Base-by-base conservation (phyloP, 1,140 invertebrate species). In the Helicoverpa armigera region DNA sequence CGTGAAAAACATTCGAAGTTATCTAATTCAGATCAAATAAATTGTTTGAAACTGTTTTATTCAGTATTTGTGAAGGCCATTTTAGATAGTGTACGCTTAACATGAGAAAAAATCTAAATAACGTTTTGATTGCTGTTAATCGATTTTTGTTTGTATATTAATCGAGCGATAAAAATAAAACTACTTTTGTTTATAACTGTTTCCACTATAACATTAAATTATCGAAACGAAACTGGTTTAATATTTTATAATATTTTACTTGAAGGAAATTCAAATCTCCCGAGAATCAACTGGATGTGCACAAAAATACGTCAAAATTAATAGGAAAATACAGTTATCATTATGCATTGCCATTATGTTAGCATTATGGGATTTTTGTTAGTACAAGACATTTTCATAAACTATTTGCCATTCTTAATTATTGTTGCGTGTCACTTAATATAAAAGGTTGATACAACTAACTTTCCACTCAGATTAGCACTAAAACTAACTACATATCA, bases 1-100 rank as follows among this genome's bases (percentile, higher is more conserved):
- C 4, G 10, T 31, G 29, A 18, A 74, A 70, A 23, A 13, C 43
- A 74, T 31, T 29, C 18, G 18, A 48, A 18, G 29, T 74, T 74
- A 74, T 74, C 72, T 74, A 43, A 60, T 60, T 74, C 35, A 67
- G n/a, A 67, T 50, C 63, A n/a, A 69, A 50, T 69, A n/a, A 69
- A 69, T 50, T 50, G 65, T 69, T 23, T 11, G 16, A 43, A 16
- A 9, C 11, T 50, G 65, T 69, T 69, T 58, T 69, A 69, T 69
- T 69, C 18, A 23, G 16, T 69, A 13, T 23, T 13, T 50, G 43
- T 50, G 35, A 16, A 50, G 16, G 12, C 65, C 2, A 67, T 50
- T 67, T 67, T n/a, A 67, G 63, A 67, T 67, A 43, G 50, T 35
- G 43, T 3, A n/a, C 7, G 31, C 43, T 50, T 50, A 69, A 69